Evolutionary conservation across 2,113 vertebrate species (phyloP), one percentile per base, ranked within the genome.

Genomic region (Opisthocomus hoazin): DNA sequence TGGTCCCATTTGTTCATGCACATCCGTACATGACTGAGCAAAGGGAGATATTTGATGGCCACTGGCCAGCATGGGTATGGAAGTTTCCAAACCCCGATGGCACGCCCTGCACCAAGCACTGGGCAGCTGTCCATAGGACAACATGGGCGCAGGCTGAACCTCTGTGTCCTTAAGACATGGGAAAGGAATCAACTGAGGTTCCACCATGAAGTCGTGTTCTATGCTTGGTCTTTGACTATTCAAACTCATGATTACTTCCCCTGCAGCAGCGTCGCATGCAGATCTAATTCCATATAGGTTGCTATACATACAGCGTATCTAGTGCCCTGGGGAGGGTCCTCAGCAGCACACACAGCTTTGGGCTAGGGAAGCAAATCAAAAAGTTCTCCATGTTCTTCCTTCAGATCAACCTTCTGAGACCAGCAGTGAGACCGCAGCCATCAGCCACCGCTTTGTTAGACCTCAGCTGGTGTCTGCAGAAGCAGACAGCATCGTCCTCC

Each of bases 91-190:
- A 56, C 16, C 36, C 13, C 2, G 7, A n/a, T 1, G 66, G 19
- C 34, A 11, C 0, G 9, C 9, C 36, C 61, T 36, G 20, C 21
- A 12, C 34, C 46, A 45, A 53, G 18, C 37, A 17, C 2, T 1
- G 24, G 30, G 51, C 41, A 24, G 50, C 23, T 2, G 1, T 14
- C 63, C 37, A 9, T 2, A 9, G 48, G 27, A 61, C 27, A 37
- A n/a, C 3, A 3, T 1, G 22, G 6, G 9, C 39, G 18, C 0
- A 21, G 18, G 29, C 34, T 39, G 56, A 46, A 20, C 22, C n/a
- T 46, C 29, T 16, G 23, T 2, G 10, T 32, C 74, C 34, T n/a
- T 5, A 36, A 36, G 13, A 50, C 8, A 23, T 1, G 5, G 12
- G 51, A 23, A 36, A 7, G 23, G 34, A 61, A 34, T 19, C 27